Evolutionary conservation across 2,888 invertebrate species (phyloP).

Genomic region (Hedychridium roseum): DNA sequence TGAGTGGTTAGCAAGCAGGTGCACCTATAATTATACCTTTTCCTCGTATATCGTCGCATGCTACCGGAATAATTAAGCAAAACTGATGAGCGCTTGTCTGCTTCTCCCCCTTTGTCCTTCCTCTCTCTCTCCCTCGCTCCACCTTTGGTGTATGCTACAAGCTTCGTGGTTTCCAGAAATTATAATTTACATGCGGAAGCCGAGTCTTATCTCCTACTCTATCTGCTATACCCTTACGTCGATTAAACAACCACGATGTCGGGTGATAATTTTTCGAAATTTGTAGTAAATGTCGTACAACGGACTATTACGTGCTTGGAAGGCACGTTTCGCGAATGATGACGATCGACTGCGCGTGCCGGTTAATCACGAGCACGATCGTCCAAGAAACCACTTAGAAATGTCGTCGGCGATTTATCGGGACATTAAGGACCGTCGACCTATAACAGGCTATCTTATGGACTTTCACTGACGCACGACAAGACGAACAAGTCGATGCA

Average conservation of each 20-base stretch:
- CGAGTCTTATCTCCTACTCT: no score
- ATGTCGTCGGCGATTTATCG: conserved; percentile 18
- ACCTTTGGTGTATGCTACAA: no score
- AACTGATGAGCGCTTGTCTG: conserved; percentile 39
- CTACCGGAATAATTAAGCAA: conserved; percentile 45
- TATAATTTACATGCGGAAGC: conserved; percentile 28
- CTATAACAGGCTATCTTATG: conserved; percentile 2
- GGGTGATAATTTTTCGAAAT: conserved; percentile 18
- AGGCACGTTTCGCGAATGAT: no score
- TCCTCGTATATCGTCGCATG: conserved; percentile 42
- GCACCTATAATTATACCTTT: conserved; percentile 47
- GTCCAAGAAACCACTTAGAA: conserved; percentile 22
- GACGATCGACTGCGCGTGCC: neutral
- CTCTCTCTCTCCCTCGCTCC: conserved; percentile 1
- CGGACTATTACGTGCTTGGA: conserved; percentile 18
- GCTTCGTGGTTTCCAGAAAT: conserved; percentile 25
- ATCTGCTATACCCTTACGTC: no score
- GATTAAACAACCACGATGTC: no score
- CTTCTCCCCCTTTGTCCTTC: conserved; percentile 4
- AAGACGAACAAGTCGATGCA: conserved; percentile 9
- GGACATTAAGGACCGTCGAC: conserved; percentile 8
- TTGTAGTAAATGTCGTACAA: conserved; percentile 10
- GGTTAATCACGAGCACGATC: conserved; percentile 12
- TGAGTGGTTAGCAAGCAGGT: conserved; percentile 46
- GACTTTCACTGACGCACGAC: conserved; percentile 15